phyloP scores from a whole-genome alignment of 2,113 vertebrate species.

The Istiophorus platypterus region DNA sequence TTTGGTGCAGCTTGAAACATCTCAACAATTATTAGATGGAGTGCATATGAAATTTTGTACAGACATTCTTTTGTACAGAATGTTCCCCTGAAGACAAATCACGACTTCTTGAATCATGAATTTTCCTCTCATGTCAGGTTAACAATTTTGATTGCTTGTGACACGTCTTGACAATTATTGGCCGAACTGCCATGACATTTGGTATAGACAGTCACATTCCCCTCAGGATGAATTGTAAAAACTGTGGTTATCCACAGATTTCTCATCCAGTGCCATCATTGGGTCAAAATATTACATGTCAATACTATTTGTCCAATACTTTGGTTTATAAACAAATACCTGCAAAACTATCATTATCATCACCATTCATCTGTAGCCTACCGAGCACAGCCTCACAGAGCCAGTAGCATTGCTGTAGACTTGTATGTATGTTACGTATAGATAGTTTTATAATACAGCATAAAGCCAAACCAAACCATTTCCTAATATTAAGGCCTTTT shows the following conservation, averaged over 20 bases:
- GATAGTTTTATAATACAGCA: neutral
- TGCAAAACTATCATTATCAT: neutral
- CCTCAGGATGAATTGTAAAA: neutral
- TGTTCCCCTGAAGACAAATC: neutral
- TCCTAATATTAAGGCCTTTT: neutral
- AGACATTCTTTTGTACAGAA: too few species aligned
- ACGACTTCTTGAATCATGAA: neutral
- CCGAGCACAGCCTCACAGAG: neutral
- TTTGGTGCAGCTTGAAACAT: neutral
- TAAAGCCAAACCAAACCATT: neutral
- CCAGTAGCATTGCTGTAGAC: neutral
- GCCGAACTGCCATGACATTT: neutral
- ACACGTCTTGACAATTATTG: neutral
- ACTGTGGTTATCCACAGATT: neutral
- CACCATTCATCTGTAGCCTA: neutral
- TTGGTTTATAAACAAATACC: neutral
- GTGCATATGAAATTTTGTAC: neutral
- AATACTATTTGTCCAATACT: neutral
- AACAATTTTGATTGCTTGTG: neutral
- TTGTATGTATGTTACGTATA: neutral
- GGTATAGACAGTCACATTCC: neutral
- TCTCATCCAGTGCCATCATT: neutral
- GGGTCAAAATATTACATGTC: neutral
- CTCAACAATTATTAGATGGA: neutral
- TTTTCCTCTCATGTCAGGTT: neutral